Conservation (phyloP, 2,113 vertebrate genomes). For the Clinocottus analis region DNA sequence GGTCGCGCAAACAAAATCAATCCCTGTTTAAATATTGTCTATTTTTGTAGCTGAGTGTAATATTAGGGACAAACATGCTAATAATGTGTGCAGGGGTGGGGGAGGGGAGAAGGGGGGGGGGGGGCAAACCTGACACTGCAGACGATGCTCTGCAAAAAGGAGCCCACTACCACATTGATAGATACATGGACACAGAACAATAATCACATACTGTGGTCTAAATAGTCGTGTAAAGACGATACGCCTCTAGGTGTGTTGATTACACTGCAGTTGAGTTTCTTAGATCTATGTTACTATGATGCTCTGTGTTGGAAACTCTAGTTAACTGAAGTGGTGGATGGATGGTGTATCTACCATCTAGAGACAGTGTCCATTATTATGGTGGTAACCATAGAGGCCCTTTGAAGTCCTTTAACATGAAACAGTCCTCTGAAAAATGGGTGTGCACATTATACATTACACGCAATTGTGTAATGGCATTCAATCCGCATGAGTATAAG, state of each 20-base stretch:
- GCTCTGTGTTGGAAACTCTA: slow-evolving; percentile 34
- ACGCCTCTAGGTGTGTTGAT: slow-evolving; percentile 30
- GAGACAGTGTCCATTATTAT: slow-evolving; percentile 51
- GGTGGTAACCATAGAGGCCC: slow-evolving; percentile 57
- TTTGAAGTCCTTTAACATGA: slow-evolving; percentile 66
- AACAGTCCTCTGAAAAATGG: slow-evolving; percentile 61
- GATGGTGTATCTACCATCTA: slow-evolving; percentile 27
- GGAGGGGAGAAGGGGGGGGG: too few species aligned
- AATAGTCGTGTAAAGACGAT: slow-evolving; percentile 30
- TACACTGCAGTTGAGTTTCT: slow-evolving; percentile 34
- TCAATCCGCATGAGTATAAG: slow-evolving; percentile 53
- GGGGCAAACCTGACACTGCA: slow-evolving; percentile 66
- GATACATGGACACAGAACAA: slow-evolving; percentile 16
- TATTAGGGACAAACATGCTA: slow-evolving; percentile 74
- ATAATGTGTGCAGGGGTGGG: slow-evolving; percentile 63
- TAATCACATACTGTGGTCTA: slow-evolving; percentile 22
- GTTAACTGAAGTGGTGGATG: slow-evolving; percentile 9
- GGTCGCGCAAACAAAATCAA: slow-evolving; percentile 69
- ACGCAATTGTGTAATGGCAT: slow-evolving; percentile 62
- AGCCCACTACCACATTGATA: slow-evolving; percentile 3
- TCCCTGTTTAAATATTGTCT: slow-evolving; percentile 71
- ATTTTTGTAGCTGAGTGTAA: slow-evolving; percentile 69
- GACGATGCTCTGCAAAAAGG: slow-evolving; percentile 32
- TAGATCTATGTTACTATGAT: slow-evolving; percentile 44
- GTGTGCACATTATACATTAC: slow-evolving; percentile 61